These are phyloP conservation scores for Morpho deidamia DNA, from an alignment of 2,888 invertebrate species.

Conservation along the genomic window DNA sequence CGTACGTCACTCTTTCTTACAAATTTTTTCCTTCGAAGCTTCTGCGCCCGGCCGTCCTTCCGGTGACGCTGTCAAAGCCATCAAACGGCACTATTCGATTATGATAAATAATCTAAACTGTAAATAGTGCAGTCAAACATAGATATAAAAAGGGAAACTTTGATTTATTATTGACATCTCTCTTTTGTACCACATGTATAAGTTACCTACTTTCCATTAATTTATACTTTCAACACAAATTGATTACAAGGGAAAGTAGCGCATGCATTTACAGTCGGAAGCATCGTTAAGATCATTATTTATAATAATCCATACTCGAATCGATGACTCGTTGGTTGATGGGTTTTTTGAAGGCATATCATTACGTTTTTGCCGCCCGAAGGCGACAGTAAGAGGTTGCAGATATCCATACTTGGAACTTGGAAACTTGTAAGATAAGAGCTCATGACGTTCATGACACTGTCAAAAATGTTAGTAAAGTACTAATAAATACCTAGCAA, in stretches of 20 bases:
- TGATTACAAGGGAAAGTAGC: conserved; percentile 5
- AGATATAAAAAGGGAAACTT: too few relatives aligned
- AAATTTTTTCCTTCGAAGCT: too few relatives aligned
- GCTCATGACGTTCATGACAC: not conserved
- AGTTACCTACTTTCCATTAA: conserved; percentile 5
- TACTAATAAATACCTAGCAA: not conserved
- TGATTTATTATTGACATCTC: not conserved
- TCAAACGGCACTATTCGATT: too few relatives aligned
- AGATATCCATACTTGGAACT: conserved; percentile 6
- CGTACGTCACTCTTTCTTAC: too few relatives aligned
- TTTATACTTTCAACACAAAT: not conserved
- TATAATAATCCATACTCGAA: conserved; percentile 8
- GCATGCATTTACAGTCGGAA: conserved; percentile 4
- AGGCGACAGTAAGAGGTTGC: conserved; percentile 9
- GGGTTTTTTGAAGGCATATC: conserved; percentile 6
- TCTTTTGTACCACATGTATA: not conserved
- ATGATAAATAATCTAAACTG: too few relatives aligned
- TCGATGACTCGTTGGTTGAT: not conserved
- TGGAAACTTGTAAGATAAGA: not conserved
- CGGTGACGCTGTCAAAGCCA: too few relatives aligned
- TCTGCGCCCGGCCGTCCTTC: too few relatives aligned
- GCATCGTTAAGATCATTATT: conserved; percentile 8
- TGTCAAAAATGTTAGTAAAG: not conserved
- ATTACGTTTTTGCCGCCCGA: conserved; percentile 12
- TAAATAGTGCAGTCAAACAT: too few relatives aligned